Evolutionary conservation across 2,888 invertebrate genomes (phyloP).

Genomic region (Agonopterix subpropinquella): DNA sequence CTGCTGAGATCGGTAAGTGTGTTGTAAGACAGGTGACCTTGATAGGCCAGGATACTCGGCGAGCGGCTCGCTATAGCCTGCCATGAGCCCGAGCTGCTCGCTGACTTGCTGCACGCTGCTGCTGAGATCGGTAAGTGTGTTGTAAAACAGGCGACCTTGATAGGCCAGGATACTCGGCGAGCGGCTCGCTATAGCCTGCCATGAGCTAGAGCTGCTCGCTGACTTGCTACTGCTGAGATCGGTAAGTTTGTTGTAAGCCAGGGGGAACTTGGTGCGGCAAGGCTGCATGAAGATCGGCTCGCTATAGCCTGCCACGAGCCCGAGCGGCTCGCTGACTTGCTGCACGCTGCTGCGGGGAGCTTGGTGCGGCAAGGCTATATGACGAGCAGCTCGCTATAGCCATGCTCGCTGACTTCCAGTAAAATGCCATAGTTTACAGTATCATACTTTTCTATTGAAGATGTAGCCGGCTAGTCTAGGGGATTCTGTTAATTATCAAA

Average conservation of each 20-base stretch:
- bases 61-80: background rate
- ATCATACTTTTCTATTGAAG: background rate
- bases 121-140: slow-evolving; percentile 64
- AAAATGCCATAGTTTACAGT: background rate
- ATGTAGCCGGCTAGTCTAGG: background rate
- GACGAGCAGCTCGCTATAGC: background rate
- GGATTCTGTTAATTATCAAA: no score
- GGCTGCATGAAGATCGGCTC: slow-evolving; percentile 78
- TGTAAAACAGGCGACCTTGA: background rate
- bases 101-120: slow-evolving; percentile 70
- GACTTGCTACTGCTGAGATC: slow-evolving; percentile 33
- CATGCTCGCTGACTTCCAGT: background rate
- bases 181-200: background rate
- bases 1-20: slow-evolving; percentile 52
- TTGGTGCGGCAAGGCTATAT: background rate
- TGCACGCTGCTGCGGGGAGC: slow-evolving; percentile 75
- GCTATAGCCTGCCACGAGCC: slow-evolving; percentile 85
- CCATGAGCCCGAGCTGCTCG: background rate
- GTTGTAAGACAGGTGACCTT: background rate
- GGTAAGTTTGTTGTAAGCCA: slow-evolving; percentile 39
- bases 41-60: background rate
- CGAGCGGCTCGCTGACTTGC: slow-evolving; percentile 82
- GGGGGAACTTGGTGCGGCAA: slow-evolving; percentile 55
- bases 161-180: background rate
- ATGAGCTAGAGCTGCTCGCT: background rate